Conservation (phyloP, 2,888 invertebrate species). For the Cheilosia soror region DNA sequence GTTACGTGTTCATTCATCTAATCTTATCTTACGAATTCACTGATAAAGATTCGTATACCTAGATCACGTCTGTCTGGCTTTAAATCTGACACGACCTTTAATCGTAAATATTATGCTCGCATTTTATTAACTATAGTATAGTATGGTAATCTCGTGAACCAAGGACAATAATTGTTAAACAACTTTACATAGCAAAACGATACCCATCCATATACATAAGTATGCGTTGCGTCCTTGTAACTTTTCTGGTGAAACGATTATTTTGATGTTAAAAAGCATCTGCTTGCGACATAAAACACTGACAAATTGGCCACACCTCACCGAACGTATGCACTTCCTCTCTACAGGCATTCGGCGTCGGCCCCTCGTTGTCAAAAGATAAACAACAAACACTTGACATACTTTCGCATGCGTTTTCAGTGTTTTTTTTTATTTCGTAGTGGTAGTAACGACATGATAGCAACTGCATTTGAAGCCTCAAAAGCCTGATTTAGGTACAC, state of each 20-base stretch:
- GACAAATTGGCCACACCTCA: slow-evolving; percentile 65
- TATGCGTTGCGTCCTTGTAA: slow-evolving; percentile 47
- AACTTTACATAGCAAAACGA: too few relatives aligned
- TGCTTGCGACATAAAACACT: slow-evolving; percentile 60
- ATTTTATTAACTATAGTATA: too few relatives aligned
- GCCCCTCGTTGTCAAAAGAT: slow-evolving; percentile 50
- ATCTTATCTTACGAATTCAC: too few relatives aligned
- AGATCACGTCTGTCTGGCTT: too few relatives aligned
- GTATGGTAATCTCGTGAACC: too few relatives aligned
- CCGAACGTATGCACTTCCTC: slow-evolving; percentile 51
- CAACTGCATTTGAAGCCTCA: slow-evolving; percentile 30
- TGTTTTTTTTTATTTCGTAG: slow-evolving; percentile 3
- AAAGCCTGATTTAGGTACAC: slow-evolving; percentile 38
- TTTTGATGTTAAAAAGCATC: slow-evolving; percentile 60
- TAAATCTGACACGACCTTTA: too few relatives aligned
- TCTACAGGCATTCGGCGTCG: slow-evolving; percentile 30
- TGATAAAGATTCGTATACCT: too few relatives aligned
- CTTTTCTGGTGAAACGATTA: slow-evolving; percentile 48
- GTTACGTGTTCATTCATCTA: too few relatives aligned
- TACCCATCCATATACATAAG: neutral
- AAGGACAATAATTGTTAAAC: too few relatives aligned
- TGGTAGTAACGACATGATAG: slow-evolving; percentile 2
- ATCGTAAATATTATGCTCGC: too few relatives aligned
- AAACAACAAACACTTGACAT: slow-evolving; percentile 72
- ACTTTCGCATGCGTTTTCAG: slow-evolving; percentile 55